Evolutionary conservation across 2,888 invertebrate species (phyloP).

Genomic region (Cistogaster globosa): DNA sequence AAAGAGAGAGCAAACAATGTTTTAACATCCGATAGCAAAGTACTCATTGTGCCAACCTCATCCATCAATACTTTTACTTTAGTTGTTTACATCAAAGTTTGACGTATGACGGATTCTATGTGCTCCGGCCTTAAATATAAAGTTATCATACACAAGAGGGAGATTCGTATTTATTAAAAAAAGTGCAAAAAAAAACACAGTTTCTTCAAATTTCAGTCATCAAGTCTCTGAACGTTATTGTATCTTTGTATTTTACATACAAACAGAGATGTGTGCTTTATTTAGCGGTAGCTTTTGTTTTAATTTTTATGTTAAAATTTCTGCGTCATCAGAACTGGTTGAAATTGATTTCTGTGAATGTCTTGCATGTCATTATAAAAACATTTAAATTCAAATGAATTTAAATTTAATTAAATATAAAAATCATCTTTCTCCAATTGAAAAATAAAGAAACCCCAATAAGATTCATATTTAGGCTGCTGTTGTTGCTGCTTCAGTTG

Average conservation of each 20-base stretch:
- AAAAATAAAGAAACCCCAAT: background rate
- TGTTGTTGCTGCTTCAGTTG: background rate
- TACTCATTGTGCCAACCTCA: no score
- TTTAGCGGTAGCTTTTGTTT: conserved; percentile 23
- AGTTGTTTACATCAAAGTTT: no score
- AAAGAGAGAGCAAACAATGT: no score
- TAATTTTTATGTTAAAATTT: conserved; percentile 26
- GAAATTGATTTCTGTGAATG: conserved; percentile 8
- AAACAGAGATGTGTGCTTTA: conserved; percentile 5
- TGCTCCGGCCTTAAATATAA: no score
- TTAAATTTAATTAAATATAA: no score
- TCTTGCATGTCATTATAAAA: conserved; percentile 57
- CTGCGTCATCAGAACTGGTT: conserved; percentile 53
- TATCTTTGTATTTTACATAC: background rate
- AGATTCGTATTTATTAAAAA: no score
- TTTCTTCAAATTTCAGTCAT: background rate
- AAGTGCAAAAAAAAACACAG: background rate
- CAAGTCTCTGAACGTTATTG: background rate
- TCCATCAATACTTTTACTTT: no score
- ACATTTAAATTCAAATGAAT: conserved; percentile 59
- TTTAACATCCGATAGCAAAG: no score
- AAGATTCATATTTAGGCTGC: background rate
- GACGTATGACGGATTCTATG: no score
- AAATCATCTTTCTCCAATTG: no score
- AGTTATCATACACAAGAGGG: no score